Percentiles rank a stretch among this genome's conserved stretches.
These are phyloP conservation scores for Scaptomyza hsui DNA, from an alignment of 1,140 invertebrate genomes.

Conservation along the genomic window DNA sequence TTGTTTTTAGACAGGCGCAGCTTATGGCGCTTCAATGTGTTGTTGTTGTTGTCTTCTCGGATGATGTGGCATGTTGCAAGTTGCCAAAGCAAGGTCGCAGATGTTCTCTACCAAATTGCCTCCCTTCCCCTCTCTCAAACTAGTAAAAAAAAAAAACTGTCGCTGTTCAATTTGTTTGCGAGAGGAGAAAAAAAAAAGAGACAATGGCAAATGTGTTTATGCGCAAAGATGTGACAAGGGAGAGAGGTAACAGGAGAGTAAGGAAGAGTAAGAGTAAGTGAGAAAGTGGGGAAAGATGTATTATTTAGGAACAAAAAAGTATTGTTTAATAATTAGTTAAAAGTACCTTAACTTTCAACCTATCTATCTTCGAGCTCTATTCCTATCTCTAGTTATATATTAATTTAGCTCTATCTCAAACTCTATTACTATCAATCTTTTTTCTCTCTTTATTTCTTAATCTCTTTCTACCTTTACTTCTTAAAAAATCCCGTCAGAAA, in stretches of 20 bases:
- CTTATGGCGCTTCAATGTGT: conserved; percentile 57
- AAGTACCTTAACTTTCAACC: no score
- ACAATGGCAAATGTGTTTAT: conserved; percentile 74
- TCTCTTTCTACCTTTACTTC: no score
- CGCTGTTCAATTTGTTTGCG: conserved; percentile 72
- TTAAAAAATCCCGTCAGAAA: no score
- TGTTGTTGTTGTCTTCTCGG: conserved; percentile 49
- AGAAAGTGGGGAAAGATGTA: not conserved
- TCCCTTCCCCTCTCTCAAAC: conserved; percentile 5
- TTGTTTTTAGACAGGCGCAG: conserved; percentile 38
- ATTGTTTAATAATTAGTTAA: not conserved
- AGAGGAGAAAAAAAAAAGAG: conserved; percentile 40
- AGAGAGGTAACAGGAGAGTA: not conserved
- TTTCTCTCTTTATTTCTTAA: not conserved
- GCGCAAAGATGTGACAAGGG: conserved; percentile 66
- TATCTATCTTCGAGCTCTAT: no score
- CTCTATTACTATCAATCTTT: not conserved
- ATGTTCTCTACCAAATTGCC: conserved; percentile 67
- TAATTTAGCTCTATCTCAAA: no score
- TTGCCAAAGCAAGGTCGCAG: conserved; percentile 60
- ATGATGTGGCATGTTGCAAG: conserved; percentile 53
- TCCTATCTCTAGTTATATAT: no score
- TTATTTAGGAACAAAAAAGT: not conserved
- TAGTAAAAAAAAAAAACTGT: conserved; percentile 28
- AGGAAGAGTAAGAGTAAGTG: not conserved